A percentile compares a stretch with the other conserved stretches of the same genome.
phyloP scores from a whole-genome alignment of 2,113 vertebrate genomes.

The Brachypteracias leptosomus region DNA sequence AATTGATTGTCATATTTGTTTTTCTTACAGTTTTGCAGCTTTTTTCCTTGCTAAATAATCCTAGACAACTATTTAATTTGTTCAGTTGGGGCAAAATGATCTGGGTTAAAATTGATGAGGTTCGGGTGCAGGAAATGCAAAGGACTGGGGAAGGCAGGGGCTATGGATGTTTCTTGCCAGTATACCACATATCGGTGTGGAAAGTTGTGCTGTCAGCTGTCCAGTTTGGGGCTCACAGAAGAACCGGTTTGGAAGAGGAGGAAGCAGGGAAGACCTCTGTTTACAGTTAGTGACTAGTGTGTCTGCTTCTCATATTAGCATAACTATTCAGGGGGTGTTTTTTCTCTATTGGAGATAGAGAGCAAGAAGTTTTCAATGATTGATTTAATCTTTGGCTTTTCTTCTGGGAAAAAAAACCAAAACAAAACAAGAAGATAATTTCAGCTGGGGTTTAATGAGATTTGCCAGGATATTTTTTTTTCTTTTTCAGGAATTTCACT shows the following conservation, averaged over 20 bases:
- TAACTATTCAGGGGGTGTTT: not conserved
- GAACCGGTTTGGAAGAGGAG: not conserved
- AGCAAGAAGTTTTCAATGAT: not conserved
- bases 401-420: not conserved
- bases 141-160: not conserved
- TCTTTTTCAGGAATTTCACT: not conserved
- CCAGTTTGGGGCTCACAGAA: not conserved
- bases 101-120: not conserved
- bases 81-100: not conserved
- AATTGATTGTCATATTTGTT: not conserved
- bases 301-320: not conserved
- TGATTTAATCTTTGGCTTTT: not conserved
- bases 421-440: not conserved
- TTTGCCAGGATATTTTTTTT: not conserved
- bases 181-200: accelerated
- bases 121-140: not conserved
- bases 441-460: not conserved
- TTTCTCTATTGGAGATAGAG: not conserved
- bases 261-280: not conserved
- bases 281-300: not conserved
- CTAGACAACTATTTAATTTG: not conserved
- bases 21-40: not conserved
- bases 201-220: not conserved
- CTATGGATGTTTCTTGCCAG: not conserved
- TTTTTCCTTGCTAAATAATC: not conserved